Percentiles rank a stretch among this genome's conserved stretches.
phyloP scores from a whole-genome alignment of 2,113 vertebrate genomes.

The Podiceps cristatus region DNA sequence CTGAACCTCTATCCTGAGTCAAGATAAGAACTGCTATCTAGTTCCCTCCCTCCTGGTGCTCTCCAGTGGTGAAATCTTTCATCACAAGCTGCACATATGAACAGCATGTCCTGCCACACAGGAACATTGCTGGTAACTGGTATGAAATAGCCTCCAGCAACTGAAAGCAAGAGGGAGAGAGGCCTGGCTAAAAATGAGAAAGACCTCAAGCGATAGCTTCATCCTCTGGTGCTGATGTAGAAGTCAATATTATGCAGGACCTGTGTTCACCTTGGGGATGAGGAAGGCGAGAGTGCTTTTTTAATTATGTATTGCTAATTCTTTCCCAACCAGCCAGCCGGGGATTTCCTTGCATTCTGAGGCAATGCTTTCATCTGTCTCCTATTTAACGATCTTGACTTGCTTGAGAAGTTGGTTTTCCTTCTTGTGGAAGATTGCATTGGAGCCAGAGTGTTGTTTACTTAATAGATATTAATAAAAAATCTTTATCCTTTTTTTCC shows the following conservation, averaged over 20 bases:
- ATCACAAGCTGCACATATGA: not conserved
- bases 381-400: conserved; percentile 14
- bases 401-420: conserved; percentile 39
- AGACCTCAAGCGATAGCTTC: not conserved
- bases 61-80: conserved; percentile 26
- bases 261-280: not conserved
- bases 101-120: not conserved
- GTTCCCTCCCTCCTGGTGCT: not conserved
- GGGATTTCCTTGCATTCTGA: conserved; percentile 48
- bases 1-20: not conserved
- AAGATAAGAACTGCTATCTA: not conserved
- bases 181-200: not conserved
- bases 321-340: conserved; percentile 10
- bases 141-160: conserved; percentile 21
- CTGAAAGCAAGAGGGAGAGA: not conserved
- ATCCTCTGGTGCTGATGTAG: not conserved
- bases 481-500: not conserved
- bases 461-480: conserved; percentile 18
- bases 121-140: not conserved
- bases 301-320: conserved; percentile 32
- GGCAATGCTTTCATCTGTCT: conserved; percentile 34
- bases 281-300: conserved; percentile 29
- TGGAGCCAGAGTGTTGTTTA: conserved; percentile 7
- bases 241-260: not conserved
- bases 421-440: conserved; percentile 25